Evolutionary conservation across 2,888 invertebrate genomes (phyloP).

Genomic region (Andrena hattorfiana): DNA sequence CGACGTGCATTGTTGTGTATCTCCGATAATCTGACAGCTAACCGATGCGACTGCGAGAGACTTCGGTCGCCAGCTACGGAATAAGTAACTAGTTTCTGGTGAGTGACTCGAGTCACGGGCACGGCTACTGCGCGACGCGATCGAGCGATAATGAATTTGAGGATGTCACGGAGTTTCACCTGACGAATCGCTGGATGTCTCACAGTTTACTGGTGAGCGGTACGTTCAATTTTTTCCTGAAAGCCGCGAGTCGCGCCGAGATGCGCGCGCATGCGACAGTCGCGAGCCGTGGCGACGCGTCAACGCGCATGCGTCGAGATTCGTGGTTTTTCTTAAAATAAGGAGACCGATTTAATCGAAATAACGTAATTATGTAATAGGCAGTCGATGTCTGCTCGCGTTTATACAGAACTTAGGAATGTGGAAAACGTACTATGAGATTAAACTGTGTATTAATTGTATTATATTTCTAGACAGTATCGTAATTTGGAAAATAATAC

Average conservation of each 20-base stretch:
- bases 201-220: slow-evolving; percentile 49
- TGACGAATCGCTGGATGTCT: slow-evolving; percentile 37
- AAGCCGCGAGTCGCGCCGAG: slow-evolving; percentile 58
- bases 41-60: slow-evolving; percentile 4
- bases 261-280: slow-evolving; percentile 55
- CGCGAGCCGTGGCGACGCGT: slow-evolving; percentile 18
- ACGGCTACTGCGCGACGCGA: neutral
- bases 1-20: slow-evolving; percentile 3
- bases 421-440: neutral
- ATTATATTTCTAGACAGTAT: neutral
- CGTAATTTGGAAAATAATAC: neutral
- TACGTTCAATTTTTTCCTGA: slow-evolving; percentile 64
- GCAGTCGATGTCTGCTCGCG: neutral
- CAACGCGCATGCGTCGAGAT: slow-evolving; percentile 13
- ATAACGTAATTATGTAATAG: neutral
- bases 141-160: slow-evolving; percentile 9
- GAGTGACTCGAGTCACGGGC: neutral
- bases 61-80: neutral
- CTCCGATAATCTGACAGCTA: slow-evolving; percentile 32
- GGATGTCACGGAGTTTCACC: slow-evolving; percentile 34
- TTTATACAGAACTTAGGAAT: neutral
- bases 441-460: neutral
- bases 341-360: neutral
- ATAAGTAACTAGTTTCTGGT: neutral
- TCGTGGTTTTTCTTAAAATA: slow-evolving; percentile 5